Evolutionary conservation across 92 coral and sea anemone species (phyloP).

Genomic region (Umimayanthus chanpuru): DNA sequence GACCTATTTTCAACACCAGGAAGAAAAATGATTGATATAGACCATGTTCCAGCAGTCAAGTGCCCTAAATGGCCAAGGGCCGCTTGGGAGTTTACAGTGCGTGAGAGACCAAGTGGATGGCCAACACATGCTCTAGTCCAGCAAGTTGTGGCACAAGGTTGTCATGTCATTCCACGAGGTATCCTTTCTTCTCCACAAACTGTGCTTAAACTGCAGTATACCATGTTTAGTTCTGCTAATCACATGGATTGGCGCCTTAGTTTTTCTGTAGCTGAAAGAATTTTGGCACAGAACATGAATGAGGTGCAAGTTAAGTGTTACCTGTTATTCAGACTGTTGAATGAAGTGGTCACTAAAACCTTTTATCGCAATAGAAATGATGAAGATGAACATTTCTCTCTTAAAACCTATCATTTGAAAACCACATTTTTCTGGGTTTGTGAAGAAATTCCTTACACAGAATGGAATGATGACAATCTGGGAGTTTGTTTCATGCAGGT

Average conservation of each 20-base stretch:
- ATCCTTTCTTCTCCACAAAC: not conserved
- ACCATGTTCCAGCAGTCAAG: slow-evolving; percentile 28
- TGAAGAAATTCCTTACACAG: slow-evolving; percentile 17
- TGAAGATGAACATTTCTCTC: not conserved
- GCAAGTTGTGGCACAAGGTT: not conserved
- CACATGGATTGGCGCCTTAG: slow-evolving; percentile 20
- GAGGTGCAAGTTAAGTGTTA: slow-evolving; percentile 21
- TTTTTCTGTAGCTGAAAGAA: slow-evolving; percentile 16
- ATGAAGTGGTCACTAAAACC: not conserved
- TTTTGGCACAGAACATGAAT: not conserved
- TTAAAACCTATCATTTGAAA: not conserved
- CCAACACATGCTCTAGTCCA: not conserved
- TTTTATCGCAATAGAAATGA: not conserved
- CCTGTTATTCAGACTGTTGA: not conserved
- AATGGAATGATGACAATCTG: slow-evolving; percentile 37
- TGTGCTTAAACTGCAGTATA: not conserved
- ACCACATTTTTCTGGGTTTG: slow-evolving; percentile 35
- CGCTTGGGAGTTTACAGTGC: slow-evolving; percentile 22
- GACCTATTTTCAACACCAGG: slow-evolving; percentile 21
- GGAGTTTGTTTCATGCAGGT: slow-evolving; percentile 21
- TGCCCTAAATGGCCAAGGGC: slow-evolving; percentile 27
- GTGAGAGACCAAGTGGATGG: slow-evolving; percentile 27
- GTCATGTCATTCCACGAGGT: slow-evolving; percentile 24
- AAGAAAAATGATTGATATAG: not conserved
- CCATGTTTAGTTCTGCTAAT: not conserved